Evolutionary conservation across 2,888 invertebrate genomes (phyloP).

Genomic region (Catonia carolina): DNA sequence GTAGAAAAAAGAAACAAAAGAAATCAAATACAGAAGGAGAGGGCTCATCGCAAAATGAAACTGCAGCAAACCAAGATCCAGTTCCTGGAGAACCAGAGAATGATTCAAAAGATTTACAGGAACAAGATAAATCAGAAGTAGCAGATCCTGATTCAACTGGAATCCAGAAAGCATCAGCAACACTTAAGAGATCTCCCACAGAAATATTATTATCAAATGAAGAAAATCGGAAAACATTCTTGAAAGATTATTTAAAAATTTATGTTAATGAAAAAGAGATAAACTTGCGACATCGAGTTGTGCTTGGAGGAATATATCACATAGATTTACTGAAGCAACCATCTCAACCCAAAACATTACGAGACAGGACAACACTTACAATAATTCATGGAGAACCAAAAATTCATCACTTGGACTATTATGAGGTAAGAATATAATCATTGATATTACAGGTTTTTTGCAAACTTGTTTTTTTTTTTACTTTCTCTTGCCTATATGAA

Average conservation of each 20-base stretch:
- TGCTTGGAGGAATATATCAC: slow-evolving; percentile 70
- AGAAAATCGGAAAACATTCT: neutral
- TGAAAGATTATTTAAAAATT: slow-evolving; percentile 22
- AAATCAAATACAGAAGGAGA: neutral
- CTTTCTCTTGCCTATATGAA: too few relatives aligned
- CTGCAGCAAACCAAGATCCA: neutral
- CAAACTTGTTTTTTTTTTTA: too few relatives aligned
- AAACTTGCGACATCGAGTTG: slow-evolving; percentile 65
- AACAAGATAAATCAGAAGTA: neutral
- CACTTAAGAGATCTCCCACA: slow-evolving; percentile 15
- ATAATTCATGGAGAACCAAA: slow-evolving; percentile 25
- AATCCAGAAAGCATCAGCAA: too few relatives aligned
- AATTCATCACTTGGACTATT: slow-evolving; percentile 45
- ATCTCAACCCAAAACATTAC: slow-evolving; percentile 54
- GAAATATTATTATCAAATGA: slow-evolving; percentile 22
- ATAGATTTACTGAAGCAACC: slow-evolving; percentile 69
- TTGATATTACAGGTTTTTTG: too few relatives aligned
- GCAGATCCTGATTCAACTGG: neutral
- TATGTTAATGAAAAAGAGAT: slow-evolving; percentile 32
- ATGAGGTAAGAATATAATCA: slow-evolving; percentile 38
- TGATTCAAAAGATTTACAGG: neutral
- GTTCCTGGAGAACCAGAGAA: neutral
- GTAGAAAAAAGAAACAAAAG: neutral
- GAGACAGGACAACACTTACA: slow-evolving; percentile 28
- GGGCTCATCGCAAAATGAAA: neutral